These are phyloP conservation scores for Psettodes erumei DNA, from an alignment of 2,113 vertebrate species.

Conservation along the genomic window DNA sequence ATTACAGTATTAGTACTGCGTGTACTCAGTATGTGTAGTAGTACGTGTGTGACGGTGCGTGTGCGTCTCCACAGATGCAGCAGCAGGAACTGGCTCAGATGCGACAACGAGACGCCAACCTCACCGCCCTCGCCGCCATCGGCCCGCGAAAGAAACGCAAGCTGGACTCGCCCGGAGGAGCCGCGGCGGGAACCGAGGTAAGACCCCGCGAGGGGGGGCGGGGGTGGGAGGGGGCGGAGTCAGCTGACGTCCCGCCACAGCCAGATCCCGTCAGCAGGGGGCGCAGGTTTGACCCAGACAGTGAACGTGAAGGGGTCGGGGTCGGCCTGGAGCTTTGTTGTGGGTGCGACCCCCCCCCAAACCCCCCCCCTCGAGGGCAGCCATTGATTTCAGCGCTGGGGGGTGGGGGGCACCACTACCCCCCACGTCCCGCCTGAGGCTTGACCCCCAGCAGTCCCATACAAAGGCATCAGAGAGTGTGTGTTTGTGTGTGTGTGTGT, in stretches of 20 bases:
- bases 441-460: conserved; percentile 82
- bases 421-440: conserved; percentile 86
- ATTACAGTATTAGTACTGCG: too few species aligned
- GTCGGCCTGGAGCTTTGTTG: conserved; percentile 84
- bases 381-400: conserved; percentile 76
- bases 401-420: conserved; percentile 24
- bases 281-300: too few species aligned
- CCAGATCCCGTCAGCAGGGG: too few species aligned
- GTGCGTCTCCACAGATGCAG: conserved; percentile 75
- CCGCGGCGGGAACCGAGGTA: conserved; percentile 64
- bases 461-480: conserved; percentile 83
- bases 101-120: conserved; percentile 82
- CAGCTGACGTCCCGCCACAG: too few species aligned
- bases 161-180: conserved; percentile 71
- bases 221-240: too few species aligned
- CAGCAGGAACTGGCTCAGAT: conserved; percentile 82
- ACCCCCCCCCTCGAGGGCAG: conserved; percentile 5
- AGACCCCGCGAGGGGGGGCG: too few species aligned
- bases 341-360: conserved; percentile 78
- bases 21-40: too few species aligned
- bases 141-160: conserved; percentile 81
- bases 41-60: too few species aligned
- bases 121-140: conserved; percentile 77
- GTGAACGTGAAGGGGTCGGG: conserved; percentile 91
- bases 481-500: too few species aligned